Evolutionary conservation across 2,797 vertebrate genomes (phyloP).

Genomic region (Holocentrus rufus): DNA sequence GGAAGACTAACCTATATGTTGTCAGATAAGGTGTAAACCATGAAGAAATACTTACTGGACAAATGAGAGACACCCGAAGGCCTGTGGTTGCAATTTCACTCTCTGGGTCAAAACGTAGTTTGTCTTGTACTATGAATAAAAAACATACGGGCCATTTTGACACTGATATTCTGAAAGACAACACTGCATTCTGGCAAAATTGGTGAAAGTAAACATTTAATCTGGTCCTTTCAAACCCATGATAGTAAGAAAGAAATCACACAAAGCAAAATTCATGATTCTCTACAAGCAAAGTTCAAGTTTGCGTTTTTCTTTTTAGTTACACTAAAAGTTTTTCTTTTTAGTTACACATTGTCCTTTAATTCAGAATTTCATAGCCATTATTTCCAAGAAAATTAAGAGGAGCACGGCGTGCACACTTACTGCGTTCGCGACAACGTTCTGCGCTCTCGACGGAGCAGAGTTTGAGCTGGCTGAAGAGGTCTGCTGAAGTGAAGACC

Average conservation of each 20-base stretch:
- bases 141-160: neutral
- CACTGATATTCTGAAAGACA: neutral
- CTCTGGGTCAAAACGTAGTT: constrained; percentile 96
- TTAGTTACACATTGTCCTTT: too few species aligned
- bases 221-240: too few species aligned
- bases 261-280: neutral
- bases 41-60: constrained; percentile 86
- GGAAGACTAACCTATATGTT: neutral
- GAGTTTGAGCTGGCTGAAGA: constrained; percentile 94
- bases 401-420: constrained; percentile 65
- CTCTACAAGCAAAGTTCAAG: neutral
- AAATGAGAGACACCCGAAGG: constrained; percentile 97
- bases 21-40: neutral
- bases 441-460: constrained; percentile 95
- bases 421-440: constrained; percentile 95
- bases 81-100: constrained; percentile 98
- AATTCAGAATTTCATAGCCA: neutral
- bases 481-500: constrained; percentile 93
- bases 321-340: neutral
- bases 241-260: neutral
- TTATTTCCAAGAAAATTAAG: neutral
- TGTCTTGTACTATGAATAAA: constrained; percentile 89
- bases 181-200: neutral
- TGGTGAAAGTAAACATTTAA: neutral
- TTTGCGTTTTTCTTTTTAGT: too few species aligned